These are phyloP conservation scores for Petroica traversi DNA, from an alignment of 2,113 vertebrate genomes.

Conservation along the genomic window DNA sequence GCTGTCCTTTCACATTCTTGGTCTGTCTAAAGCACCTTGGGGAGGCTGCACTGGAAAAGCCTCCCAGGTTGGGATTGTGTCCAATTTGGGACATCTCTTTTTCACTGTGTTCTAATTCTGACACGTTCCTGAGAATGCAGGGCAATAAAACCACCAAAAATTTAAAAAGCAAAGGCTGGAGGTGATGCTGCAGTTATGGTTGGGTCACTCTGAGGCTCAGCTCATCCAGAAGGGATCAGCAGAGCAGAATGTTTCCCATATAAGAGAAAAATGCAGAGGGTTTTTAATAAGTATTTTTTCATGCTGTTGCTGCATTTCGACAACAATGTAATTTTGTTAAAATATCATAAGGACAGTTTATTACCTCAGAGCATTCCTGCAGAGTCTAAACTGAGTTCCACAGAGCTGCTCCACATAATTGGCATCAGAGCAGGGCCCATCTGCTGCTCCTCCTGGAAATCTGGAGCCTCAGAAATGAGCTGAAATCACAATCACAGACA, in stretches of 20 bases:
- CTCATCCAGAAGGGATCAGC: neutral
- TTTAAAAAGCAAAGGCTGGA: neutral
- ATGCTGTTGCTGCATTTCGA: slow-evolving; percentile 35
- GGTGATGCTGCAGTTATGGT: neutral
- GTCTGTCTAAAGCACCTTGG: neutral
- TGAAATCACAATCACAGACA: neutral
- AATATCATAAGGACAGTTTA: neutral
- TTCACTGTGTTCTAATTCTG: neutral
- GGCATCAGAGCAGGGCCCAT: neutral
- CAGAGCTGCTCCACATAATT: neutral
- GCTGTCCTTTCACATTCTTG: neutral
- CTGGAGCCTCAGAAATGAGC: neutral
- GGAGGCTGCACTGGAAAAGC: neutral
- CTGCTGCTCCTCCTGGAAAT: neutral
- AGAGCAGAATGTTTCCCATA: slow-evolving; percentile 31
- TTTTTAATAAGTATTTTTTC: slow-evolving; percentile 67
- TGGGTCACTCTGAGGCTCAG: neutral
- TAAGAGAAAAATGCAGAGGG: slow-evolving; percentile 57
- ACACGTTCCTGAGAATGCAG: neutral
- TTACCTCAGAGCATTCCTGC: neutral
- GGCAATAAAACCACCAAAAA: neutral
- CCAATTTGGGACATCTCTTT: neutral
- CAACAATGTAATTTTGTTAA: neutral
- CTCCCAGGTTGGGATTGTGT: neutral
- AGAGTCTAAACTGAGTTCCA: slow-evolving; percentile 5